These are phyloP conservation scores for Teleopsis dalmanni DNA, from an alignment of 1,140 invertebrate genomes.

Conservation along the genomic window DNA sequence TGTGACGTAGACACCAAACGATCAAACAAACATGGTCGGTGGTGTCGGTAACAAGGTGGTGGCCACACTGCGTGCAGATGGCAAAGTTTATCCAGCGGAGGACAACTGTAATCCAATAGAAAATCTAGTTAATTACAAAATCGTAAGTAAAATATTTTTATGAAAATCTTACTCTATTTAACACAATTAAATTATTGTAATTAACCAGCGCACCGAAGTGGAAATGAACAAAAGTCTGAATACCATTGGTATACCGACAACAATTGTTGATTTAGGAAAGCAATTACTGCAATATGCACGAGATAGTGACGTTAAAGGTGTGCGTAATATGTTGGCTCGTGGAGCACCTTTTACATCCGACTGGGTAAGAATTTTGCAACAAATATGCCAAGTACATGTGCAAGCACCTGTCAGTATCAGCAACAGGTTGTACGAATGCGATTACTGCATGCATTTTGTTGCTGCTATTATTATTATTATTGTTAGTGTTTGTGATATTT, in stretches of 20 bases:
- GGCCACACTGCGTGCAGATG: constrained; percentile 36
- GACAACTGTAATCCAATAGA: constrained; percentile 18
- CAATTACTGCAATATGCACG: constrained; percentile 69
- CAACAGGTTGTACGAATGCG: constrained; percentile 4
- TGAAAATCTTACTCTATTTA: background rate
- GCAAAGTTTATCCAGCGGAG: constrained; percentile 29
- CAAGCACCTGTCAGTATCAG: background rate
- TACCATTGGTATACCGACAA: constrained; percentile 18
- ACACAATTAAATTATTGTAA: background rate
- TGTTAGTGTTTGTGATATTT: background rate
- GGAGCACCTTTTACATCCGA: constrained; percentile 89
- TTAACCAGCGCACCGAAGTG: constrained; percentile 28
- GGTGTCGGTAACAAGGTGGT: constrained; percentile 34
- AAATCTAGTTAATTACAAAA: constrained; percentile 35
- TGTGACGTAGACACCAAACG: background rate
- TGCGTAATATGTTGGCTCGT: constrained; percentile 71
- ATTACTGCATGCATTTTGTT: background rate
- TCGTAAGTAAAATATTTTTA: constrained; percentile 35
- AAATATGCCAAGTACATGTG: background rate
- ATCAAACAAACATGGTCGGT: background rate
- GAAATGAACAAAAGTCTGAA: constrained; percentile 21
- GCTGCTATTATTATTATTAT: background rate
- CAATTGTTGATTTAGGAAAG: constrained; percentile 55
- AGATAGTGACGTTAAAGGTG: constrained; percentile 67
- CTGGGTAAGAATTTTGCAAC: constrained; percentile 58